Base-by-base conservation (phyloP, 2,888 invertebrate genomes). In the Patella depressa region DNA sequence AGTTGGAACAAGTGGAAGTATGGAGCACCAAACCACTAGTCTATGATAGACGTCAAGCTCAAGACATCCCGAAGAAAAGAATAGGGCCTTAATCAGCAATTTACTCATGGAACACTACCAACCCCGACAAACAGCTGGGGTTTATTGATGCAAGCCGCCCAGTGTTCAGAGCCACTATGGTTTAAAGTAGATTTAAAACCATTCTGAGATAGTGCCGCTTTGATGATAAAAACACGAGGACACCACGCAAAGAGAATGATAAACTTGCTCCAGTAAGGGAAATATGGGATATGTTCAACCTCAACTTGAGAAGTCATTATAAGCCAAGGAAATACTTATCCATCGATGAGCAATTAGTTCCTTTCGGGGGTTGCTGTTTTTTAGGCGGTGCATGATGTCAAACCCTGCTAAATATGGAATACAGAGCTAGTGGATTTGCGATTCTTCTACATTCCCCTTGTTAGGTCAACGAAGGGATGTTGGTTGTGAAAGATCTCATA, bases 211-310 rank as follows among this genome's bases (percentile, higher is more conserved):
- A 19, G 19, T 65, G 65, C 12, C 65, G 65, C 1, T 19, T 65
- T 65, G 19, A 65, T 65, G 65, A 65, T 65, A 19, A 65, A n/a
- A 65, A 65, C 65, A 65, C 65, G 0, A 65, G 19, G 14, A 19
- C 24, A 24, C 5, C 4, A 12, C n/a, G 65, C 9, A 24, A 65
- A 24, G 19, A 65, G 65, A 14, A 0, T 19, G 65, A 65, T 65
- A 65, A 65, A 24, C 65, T 65, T 19, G 65, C 65, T 11, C 65
- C 65, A 0, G 19, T 65, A 65, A 9, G 19, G 24, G 19, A 65
- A 12, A 24, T 65, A n/a, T 65, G 65, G 65, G 65, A n/a, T 19
- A 65, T 19, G 65, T 65, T 65, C 19, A 65, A 65, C 65, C 65
- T 19, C n/a, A 65, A n/a, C 24, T 19, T 65, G 9, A n/a, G 19